Base-by-base conservation (phyloP, 2,888 invertebrate species). In the Autographa pulchrina region DNA sequence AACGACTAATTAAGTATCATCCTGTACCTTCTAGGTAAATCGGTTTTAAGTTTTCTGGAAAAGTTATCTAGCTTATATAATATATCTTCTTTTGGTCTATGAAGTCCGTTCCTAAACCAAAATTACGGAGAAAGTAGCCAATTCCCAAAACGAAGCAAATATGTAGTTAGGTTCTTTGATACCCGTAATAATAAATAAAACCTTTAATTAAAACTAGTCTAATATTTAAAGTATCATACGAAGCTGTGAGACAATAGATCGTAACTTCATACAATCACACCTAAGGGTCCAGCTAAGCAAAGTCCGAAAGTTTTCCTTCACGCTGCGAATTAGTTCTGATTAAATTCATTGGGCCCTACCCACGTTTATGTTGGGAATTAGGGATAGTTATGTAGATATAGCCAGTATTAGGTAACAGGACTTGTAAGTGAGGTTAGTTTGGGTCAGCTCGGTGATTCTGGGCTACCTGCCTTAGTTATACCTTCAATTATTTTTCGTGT, bases 261-360 rank as follows among this genome's bases (percentile, higher is more conserved):
- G 64, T 59, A 72, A 59, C 65, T 77, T 58, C 25, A 41, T 63
- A 75, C 74, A 71, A 62, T 77, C 52, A n/a, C 70, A 69, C 62
- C 77, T 64, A 5, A n/a, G 65, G 61, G 32, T 35, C 32, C 68
- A 16, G 70, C 66, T 62, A 70, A 72, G 72, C 75, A 67, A 68
- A 78, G 66, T 70, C 65, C 20, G 38, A 70, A 78, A 84, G 63
- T 78, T 81, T 82, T 76, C 73, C 70, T 76, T 75, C 80, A 65
- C 67, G 52, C 70, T 69, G 68, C 75, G 82, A 85, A 85, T 85
- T 84, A 81, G 76, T 83, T 85, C 78, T 84, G 82, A 85, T 86
- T 86, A 85, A 85, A 84, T 82, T 82, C 75, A 74, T 70, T 56
- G 65, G 73, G 68, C 81, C 77, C 81, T 67, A 59, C 72, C 81